Base-by-base conservation (phyloP, 2,113 vertebrate species). In the Leptocoma aspasia region DNA sequence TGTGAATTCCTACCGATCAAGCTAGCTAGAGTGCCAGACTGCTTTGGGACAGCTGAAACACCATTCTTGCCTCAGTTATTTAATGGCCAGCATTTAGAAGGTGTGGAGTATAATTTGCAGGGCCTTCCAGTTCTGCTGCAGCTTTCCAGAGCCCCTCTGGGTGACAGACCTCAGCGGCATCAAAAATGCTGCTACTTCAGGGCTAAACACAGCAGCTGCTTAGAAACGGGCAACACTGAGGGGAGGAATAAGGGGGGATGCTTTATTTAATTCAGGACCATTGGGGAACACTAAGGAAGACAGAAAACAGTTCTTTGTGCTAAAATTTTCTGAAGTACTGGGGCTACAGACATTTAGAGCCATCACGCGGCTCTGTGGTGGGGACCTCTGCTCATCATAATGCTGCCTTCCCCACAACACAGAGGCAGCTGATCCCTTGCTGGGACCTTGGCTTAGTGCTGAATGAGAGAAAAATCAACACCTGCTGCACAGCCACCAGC, bases 191-290 rank as follows among this genome's bases (percentile, higher is more conserved):
- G 44, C 30, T 21, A 64, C 41, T 71, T 75, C 39, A 54, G 68
- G 30, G 39, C 56, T 86, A 77, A 88, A 83, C 3, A 6, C 0
- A 0, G 60, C 44, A 79, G 54, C 76, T 86, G 52, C 44, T 89
- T 72, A 80, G 37, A 92, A 91, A 86, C 0, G 1, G 56, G 42
- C 2, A 6, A 35, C 71, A 39, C 30, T 21, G 20, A 89, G 21
- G 56, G 49, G 49, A 63, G 18, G 52, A 78, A 61, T 4, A 50
- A 79, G 60, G 47, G 14, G 61, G 12, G 53, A 21, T 13, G 31
- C n/a, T 82, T 91, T 82, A 63, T 77, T 91, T 92, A 76, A 93
- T 77, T 92, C 82, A 91, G 35, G 47, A 85, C 59, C 50, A 73
- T 24, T 75, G 23, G 50, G 54, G 37, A 71, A 57, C 44, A 69